A percentile compares a stretch with the other conserved stretches of the same genome.
Evolutionary conservation across 2,113 vertebrate species (phyloP).

Genomic region (Eira barbara): DNA sequence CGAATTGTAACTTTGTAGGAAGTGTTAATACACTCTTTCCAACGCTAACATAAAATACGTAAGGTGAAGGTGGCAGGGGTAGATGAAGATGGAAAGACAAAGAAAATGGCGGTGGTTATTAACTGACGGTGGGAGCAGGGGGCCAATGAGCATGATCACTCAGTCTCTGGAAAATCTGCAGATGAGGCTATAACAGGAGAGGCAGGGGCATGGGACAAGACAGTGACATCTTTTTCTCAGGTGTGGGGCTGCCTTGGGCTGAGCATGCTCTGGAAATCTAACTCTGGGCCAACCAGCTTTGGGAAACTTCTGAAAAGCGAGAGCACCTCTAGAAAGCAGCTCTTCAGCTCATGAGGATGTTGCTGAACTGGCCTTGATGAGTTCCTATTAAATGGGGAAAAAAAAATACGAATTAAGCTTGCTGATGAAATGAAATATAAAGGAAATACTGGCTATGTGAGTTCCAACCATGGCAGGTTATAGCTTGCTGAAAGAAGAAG

Average conservation of each 20-base stretch:
- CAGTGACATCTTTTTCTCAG: background rate
- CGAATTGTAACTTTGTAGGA: background rate
- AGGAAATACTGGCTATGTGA: background rate
- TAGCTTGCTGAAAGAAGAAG: background rate
- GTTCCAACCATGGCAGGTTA: background rate
- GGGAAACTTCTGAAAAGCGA: background rate
- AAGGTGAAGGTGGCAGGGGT: background rate
- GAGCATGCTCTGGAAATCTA: background rate
- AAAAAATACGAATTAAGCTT: background rate
- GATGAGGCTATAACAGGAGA: background rate
- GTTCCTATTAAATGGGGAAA: background rate
- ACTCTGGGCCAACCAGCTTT: background rate
- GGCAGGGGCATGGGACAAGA: background rate
- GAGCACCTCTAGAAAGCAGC: background rate
- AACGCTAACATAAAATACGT: background rate
- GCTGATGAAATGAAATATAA: background rate
- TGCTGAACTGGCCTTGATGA: background rate
- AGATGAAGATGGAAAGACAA: background rate
- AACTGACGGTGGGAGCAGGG: background rate
- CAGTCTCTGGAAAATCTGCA: background rate
- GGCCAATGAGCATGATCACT: background rate
- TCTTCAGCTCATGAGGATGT: background rate
- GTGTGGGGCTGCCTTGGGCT: background rate
- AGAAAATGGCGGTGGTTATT: background rate
- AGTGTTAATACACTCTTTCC: background rate